Base-by-base conservation (phyloP, 2,797 vertebrate genomes). In the Microctenopoma steveboyesi region DNA sequence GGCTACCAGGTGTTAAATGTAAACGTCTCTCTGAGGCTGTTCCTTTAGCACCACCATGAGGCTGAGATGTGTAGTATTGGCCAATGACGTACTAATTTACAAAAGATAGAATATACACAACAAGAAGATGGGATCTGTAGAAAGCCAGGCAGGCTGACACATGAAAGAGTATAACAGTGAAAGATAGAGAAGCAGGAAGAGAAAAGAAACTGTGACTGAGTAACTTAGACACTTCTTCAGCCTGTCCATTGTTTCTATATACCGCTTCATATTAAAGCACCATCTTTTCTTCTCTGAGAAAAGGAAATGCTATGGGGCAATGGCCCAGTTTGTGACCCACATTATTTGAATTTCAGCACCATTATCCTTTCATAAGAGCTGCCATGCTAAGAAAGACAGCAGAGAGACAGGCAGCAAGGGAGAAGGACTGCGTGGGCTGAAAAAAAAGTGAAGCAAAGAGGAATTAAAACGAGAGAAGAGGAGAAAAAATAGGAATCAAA, bases 221-320 rank as follows among this genome's bases (percentile, higher is more conserved):
- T 54, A 18, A 57, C 67, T 55, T 51, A 10, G 58, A 75, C 72
- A 69, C 69, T 54, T 74, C 75, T 66, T 78, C 69, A 74, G 25
- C 74, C 51, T 45, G 86, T 58, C 87, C 79, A 64, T 71, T 78
- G 84, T 75, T 76, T 81, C 76, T 74, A 66, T 59, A 60, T 91
- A 89, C 0, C 82, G 94, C 5, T 95, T 95, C 83, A 95, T 95
- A 74, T 93, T 92, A 88, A 95, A 95, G 93, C 86, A 86, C 52
- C 91, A 92, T 94, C 33, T 94, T 94, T 86, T 94, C 94, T 90
- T 94, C 92, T 53, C 54, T 3, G 45, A 75, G 75, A 70, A 22
- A 69, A 72, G 76, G 72, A 77, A 82, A 77, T 42, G 83, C 87
- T 85, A 65, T 51, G 78, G 82, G 86, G 86, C 86, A 82, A 72